These are phyloP conservation scores for Camptogramma bilineatum DNA, from an alignment of 2,888 invertebrate genomes.

Conservation along the genomic window DNA sequence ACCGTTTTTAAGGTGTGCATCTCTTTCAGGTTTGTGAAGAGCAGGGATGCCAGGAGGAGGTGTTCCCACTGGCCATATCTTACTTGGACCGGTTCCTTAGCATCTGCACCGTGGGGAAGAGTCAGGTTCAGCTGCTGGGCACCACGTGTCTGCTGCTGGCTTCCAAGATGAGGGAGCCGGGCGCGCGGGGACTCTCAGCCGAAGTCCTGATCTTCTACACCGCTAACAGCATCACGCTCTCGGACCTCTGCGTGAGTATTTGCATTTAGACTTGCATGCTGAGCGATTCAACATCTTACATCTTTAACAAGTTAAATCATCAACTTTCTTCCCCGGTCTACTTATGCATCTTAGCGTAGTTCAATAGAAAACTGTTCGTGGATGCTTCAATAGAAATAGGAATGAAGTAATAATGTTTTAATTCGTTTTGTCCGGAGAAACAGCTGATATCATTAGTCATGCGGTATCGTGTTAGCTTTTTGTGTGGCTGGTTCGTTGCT, in stretches of 20 bases:
- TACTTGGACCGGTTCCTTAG: conserved; percentile 97
- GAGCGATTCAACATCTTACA: neutral
- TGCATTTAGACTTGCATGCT: neutral
- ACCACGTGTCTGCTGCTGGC: conserved; percentile 96
- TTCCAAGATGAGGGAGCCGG: conserved; percentile 96
- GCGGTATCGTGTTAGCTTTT: conserved; percentile 64
- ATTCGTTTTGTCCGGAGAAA: conserved; percentile 65
- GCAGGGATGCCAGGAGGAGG: conserved; percentile 96
- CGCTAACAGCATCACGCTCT: conserved; percentile 94
- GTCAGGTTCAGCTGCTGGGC: conserved; percentile 95
- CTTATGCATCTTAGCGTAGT: conserved; percentile 28
- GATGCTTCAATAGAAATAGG: conserved; percentile 28
- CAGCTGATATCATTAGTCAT: conserved; percentile 74
- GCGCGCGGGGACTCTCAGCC: conserved; percentile 89
- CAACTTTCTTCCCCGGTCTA: conserved; percentile 14
- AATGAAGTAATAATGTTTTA: conserved; percentile 60
- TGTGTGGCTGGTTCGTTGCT: conserved; percentile 56
- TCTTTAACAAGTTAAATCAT: neutral
- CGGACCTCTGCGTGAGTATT: conserved; percentile 94
- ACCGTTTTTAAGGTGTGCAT: conserved; percentile 38
- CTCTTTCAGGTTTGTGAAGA: conserved; percentile 95
- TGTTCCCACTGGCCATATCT: conserved; percentile 96
- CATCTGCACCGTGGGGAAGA: conserved; percentile 92
- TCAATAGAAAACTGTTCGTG: conserved; percentile 34
- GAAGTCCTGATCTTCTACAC: conserved; percentile 96